Evolutionary conservation across 2,888 invertebrate genomes (phyloP), one percentile per base, ranked within the genome.

Genomic region (Pyrrhosoma nymphula): DNA sequence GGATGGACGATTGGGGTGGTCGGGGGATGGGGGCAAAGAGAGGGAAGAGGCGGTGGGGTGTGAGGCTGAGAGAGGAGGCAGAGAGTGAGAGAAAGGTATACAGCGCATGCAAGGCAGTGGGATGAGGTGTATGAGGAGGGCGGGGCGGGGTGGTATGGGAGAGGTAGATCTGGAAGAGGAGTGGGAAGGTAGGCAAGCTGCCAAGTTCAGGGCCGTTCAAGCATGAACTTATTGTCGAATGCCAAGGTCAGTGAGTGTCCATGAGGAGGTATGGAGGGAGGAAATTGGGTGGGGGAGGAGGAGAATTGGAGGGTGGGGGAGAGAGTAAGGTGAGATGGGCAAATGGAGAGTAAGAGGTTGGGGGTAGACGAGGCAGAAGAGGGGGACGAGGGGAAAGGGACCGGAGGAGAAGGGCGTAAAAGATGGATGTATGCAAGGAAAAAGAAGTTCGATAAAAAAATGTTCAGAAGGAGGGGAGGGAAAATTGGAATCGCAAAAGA

Each of bases 181-280:
- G 47, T 69, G 93, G 69, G 69, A 60, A 56, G 60, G 60, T 35
- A 60, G 93, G 93, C 93, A 75, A 93, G 47, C 69, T 93, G 93
- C 93, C 93, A 93, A 93, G 93, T 93, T 93, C 93, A 93, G 93
- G 93, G 93, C 47, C 93, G 93, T 93, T 93, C 93, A 93, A 93
- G 93, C 93, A 69, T 93, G 93, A 93, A 93, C 93, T 93, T 93
- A 93, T 93, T 93, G 93, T 93, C 93, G 93, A 93, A 93, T 93
- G 93, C 93, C 93, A 93, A 93, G 93, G 93, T 93, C 93, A 93
- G 93, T 93, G 93, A 93, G 93, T 75, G 93, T 93, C 93, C 93
- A 69, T 69, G 93, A 55, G 47, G 93, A 75, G 69, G n/a, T 35
- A 55, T 26, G 55, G 55, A 6, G 69, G 69, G 47, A 35, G 35